These are phyloP conservation scores for Ylistrum balloti DNA, from an alignment of 1,140 invertebrate genomes.

Conservation along the genomic window DNA sequence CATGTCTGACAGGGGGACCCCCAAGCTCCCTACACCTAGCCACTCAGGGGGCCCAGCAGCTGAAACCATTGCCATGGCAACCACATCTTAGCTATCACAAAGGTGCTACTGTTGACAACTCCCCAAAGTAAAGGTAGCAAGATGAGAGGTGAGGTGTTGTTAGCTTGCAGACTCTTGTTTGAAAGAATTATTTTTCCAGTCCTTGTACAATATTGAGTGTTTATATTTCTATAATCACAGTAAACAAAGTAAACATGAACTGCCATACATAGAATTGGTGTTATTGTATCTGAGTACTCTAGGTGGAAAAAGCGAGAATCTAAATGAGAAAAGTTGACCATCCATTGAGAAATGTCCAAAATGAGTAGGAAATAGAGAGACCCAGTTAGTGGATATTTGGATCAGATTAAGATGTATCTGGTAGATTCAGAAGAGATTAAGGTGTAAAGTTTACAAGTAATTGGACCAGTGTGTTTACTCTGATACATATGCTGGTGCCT, in stretches of 20 bases:
- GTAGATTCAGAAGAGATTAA: constrained; percentile 26
- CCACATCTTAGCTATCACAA: constrained; percentile 23
- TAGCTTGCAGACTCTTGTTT: neutral
- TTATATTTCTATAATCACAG: neutral
- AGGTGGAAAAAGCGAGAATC: neutral
- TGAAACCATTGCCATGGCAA: constrained; percentile 12
- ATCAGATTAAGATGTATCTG: constrained; percentile 35
- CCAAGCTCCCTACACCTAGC: constrained; percentile 31
- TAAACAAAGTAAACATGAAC: neutral
- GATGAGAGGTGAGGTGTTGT: neutral
- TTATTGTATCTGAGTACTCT: neutral
- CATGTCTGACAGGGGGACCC: constrained; percentile 4
- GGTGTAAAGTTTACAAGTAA: constrained; percentile 39
- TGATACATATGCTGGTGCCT: neutral
- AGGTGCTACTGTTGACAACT: constrained; percentile 37
- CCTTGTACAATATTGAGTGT: too few relatives aligned
- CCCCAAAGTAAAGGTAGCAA: constrained; percentile 24
- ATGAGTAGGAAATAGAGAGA: constrained; percentile 1
- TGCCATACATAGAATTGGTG: neutral
- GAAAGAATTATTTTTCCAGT: neutral
- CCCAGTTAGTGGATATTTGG: constrained; percentile 3
- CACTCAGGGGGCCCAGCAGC: constrained; percentile 18
- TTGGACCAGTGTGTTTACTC: constrained; percentile 15
- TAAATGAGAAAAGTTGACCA: neutral
- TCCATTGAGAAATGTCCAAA: neutral